Percentiles rank a stretch among this genome's conserved stretches.
Conservation (phyloP, 2,797 vertebrate species). For the Neosilurus hyrtlii region DNA sequence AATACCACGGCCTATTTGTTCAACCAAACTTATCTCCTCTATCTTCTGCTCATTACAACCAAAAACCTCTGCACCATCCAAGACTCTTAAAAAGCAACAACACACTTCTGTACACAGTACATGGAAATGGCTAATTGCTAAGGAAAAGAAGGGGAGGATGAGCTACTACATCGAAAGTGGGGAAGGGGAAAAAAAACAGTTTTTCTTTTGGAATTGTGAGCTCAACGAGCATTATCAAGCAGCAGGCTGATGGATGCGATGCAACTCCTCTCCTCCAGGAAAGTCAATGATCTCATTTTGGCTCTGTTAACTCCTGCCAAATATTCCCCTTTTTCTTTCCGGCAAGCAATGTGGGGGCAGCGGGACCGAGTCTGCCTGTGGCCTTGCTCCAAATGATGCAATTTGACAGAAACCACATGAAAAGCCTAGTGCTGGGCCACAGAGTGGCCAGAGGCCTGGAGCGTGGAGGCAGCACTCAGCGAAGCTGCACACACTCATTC, state of each 20-base stretch:
- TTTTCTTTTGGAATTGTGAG: constrained; percentile 42
- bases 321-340: constrained; percentile 57
- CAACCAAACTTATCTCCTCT: constrained; percentile 31
- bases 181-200: constrained; percentile 1
- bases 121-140: constrained; percentile 43
- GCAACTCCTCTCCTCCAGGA: constrained; percentile 56
- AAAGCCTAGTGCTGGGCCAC: constrained; percentile 41
- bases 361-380: constrained; percentile 53
- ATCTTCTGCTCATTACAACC: constrained; percentile 26
- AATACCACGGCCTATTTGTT: constrained; percentile 40
- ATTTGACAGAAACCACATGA: constrained; percentile 64
- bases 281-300: constrained; percentile 65
- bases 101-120: constrained; percentile 37
- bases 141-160: constrained; percentile 40
- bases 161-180: constrained; percentile 38
- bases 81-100: constrained; percentile 29
- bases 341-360: constrained; percentile 44
- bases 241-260: constrained; percentile 54
- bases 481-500: constrained; percentile 24
- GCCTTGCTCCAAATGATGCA: constrained; percentile 65
- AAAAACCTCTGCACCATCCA: constrained; percentile 31
- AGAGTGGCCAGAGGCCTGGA: constrained; percentile 41
- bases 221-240: constrained; percentile 48
- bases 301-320: constrained; percentile 66
- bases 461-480: constrained; percentile 35